phyloP scores from a whole-genome alignment of 2,888 invertebrate genomes.

The Amphipoea lucens region DNA sequence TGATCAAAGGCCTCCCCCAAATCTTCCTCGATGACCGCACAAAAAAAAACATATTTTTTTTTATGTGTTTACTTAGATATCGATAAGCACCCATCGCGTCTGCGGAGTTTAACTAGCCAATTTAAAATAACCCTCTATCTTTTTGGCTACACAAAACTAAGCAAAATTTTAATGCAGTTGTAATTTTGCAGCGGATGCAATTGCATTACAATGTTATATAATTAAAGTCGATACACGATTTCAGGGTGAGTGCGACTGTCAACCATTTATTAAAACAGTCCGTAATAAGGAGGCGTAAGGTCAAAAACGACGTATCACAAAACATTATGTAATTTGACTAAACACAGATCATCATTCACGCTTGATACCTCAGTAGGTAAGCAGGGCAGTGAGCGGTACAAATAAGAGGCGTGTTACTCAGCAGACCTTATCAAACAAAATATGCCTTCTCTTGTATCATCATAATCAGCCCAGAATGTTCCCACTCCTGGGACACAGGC shows the following conservation, averaged over 20 bases:
- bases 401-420: conserved; percentile 14
- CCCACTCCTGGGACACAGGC: too few relatives aligned
- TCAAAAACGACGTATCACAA: background rate
- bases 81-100: too few relatives aligned
- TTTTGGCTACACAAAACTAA: background rate
- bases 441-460: background rate
- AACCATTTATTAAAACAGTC: background rate
- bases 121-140: background rate
- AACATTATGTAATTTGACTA: background rate
- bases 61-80: too few relatives aligned
- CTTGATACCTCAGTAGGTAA: conserved; percentile 37
- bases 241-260: background rate
- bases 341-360: background rate
- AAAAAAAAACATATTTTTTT: too few relatives aligned
- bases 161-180: background rate
- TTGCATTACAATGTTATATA: background rate
- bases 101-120: too few relatives aligned
- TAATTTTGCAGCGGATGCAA: background rate
- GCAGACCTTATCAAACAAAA: conserved; percentile 35
- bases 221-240: background rate
- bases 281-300: background rate
- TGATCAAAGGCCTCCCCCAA: too few relatives aligned
- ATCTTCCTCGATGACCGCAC: too few relatives aligned
- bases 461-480: too few relatives aligned
- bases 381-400: conserved; percentile 37